Percentiles rank a stretch among this genome's conserved stretches.
These are phyloP conservation scores for Dyspetes luteomarginatus DNA, from an alignment of 2,888 invertebrate species.

Conservation along the genomic window DNA sequence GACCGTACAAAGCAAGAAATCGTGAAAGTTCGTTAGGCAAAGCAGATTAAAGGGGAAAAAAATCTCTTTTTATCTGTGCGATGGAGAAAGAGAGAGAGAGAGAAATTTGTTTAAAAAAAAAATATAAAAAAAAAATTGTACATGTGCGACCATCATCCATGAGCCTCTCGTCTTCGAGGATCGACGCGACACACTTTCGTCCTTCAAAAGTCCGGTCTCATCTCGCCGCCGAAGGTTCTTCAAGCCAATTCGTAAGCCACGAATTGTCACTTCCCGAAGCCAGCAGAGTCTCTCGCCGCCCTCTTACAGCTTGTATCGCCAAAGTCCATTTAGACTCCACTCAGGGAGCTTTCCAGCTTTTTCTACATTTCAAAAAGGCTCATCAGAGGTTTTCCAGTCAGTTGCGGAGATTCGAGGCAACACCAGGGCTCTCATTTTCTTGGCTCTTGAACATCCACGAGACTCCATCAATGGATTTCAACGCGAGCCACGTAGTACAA, in stretches of 20 bases:
- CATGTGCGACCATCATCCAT: too few species aligned
- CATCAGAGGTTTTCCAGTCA: neutral
- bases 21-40: constrained; percentile 28
- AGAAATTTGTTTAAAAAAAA: too few species aligned
- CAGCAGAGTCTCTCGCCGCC: too few species aligned
- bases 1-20: constrained; percentile 22
- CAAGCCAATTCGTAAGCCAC: neutral
- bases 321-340: too few species aligned
- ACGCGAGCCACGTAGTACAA: constrained; percentile 33
- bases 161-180: too few species aligned
- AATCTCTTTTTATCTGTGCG: too few species aligned
- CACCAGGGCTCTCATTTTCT: neutral
- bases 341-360: neutral
- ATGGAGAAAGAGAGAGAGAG: too few species aligned
- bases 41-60: constrained; percentile 18
- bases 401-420: neutral
- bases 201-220: neutral
- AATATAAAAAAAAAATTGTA: too few species aligned
- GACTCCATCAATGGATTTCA: constrained; percentile 20
- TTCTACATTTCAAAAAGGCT: too few species aligned
- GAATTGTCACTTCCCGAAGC: too few species aligned
- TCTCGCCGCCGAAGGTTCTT: neutral
- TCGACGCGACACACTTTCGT: neutral
- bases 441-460: neutral
- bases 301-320: neutral